A percentile compares a stretch with the other conserved stretches of the same genome.
Conservation (phyloP, 2,797 vertebrate species). For the Orientallactaga sibirica region DNA sequence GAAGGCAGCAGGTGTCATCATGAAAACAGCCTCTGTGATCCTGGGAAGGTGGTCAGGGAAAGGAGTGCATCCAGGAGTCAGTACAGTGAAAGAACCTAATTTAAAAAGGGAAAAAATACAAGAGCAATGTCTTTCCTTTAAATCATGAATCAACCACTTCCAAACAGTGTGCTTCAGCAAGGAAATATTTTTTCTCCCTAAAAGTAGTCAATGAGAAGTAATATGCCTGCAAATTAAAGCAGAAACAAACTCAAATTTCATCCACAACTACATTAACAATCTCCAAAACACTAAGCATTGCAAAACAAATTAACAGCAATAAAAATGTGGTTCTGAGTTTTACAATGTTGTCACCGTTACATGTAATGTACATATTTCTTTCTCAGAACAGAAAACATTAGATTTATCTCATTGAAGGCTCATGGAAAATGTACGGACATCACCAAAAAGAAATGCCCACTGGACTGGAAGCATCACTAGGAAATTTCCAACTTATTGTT, state of each 20-base stretch:
- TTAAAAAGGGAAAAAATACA: neutral
- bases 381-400: neutral
- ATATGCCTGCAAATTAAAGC: constrained; percentile 31
- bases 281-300: constrained; percentile 7
- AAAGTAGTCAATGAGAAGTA: constrained; percentile 12
- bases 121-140: constrained; percentile 17
- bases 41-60: constrained; percentile 18
- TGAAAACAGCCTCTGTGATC: constrained; percentile 46
- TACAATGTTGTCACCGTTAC: neutral
- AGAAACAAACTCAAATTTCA: constrained; percentile 41
- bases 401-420: constrained; percentile 49
- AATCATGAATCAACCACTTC: neutral
- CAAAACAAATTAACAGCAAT: constrained; percentile 3
- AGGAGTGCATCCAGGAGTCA: neutral
- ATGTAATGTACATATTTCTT: neutral
- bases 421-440: neutral
- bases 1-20: constrained; percentile 45
- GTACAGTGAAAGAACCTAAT: neutral
- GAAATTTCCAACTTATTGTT: neutral
- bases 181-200: neutral
- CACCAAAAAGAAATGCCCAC: constrained; percentile 27
- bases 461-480: neutral
- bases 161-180: neutral
- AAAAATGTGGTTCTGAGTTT: neutral
- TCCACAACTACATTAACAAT: neutral